Evolutionary conservation across 1,140 invertebrate genomes (phyloP), one percentile per base, ranked within the genome.

Genomic region (Schlechtendalia chinensis): DNA sequence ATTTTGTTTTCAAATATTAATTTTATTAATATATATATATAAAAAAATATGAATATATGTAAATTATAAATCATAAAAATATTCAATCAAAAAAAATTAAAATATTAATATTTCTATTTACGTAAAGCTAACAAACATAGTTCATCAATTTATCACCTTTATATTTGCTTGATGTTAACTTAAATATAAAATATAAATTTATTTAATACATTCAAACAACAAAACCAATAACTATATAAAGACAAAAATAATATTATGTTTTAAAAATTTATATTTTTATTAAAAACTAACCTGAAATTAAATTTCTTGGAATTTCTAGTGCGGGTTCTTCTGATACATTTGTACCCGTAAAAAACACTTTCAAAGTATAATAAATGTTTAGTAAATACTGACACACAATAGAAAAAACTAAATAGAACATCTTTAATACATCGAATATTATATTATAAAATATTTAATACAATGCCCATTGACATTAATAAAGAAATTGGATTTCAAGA

Each of bases 321-420:
- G 27, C 69, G 17, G 27, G 50, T 54, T 72, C 69, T 72, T 72
- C 69, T 54, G 24, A 29, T 2, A n/a, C 69, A 72, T 72, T 72
- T 54, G 27, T 29, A 72, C 47, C 50, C 50, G 17, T 29, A 72
- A 29, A 54, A 10, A 72, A 72, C 47, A 72, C 69, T 72, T 72
- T 72, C 29, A 72, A 54, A 54, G 50, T 29, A 54, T 72, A 27
- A 54, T 53, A 72, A 19, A 72, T 72, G 16, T 72, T 53, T 54
- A 72, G 19, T 29, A 72, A 72, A 54, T 54, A 72, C 24, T 54
- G 24, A 54, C 69, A 45, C 24, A 24, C 24, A 29, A 72, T 29
- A 54, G 22, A 72, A 12, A 54, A 72, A 54, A 72, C 4, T 5
- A 54, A 54, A 72, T 72, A 54, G 19, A 72, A 72, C 69, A 72